A percentile compares a stretch with the other conserved stretches of the same genome.
Evolutionary conservation across 2,797 vertebrate species (phyloP).

Genomic region (Vespertilio murinus): DNA sequence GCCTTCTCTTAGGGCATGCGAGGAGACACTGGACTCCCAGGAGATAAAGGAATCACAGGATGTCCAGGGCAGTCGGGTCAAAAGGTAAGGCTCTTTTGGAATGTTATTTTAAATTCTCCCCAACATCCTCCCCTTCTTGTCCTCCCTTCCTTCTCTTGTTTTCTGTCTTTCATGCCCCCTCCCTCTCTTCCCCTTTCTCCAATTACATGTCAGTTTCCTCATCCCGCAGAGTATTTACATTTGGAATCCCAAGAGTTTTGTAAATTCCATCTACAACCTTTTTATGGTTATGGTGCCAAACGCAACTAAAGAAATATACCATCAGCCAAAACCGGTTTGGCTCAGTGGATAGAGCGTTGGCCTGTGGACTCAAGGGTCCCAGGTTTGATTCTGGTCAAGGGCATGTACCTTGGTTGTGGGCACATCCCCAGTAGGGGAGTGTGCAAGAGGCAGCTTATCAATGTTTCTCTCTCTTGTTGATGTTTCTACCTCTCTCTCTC

Average conservation of each 20-base stretch:
- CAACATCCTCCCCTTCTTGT: neutral
- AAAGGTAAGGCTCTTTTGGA: conserved; percentile 57
- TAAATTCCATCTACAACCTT: neutral
- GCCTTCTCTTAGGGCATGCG: conserved; percentile 61
- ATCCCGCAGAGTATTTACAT: neutral
- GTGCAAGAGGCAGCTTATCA: no score
- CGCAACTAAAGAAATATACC: neutral
- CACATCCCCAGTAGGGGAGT: no score
- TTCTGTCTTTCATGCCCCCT: neutral
- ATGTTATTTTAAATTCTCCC: neutral
- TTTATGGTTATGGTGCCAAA: neutral
- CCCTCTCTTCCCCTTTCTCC: neutral
- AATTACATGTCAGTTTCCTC: neutral
- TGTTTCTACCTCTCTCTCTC: no score
- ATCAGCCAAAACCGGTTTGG: neutral
- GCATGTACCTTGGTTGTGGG: no score
- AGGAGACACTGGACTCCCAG: conserved; percentile 55
- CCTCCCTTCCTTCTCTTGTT: neutral
- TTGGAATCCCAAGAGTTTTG: neutral
- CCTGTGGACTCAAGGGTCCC: no score
- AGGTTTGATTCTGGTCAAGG: no score
- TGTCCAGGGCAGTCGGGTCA: conserved; percentile 51
- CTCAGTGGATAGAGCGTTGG: no score
- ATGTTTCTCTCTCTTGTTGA: no score
- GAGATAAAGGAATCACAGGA: conserved; percentile 59